Evolutionary conservation across 37 sponge, comb jelly and placozoan genomes (phyloP).

Genomic region (Theonella swinhoei): DNA sequence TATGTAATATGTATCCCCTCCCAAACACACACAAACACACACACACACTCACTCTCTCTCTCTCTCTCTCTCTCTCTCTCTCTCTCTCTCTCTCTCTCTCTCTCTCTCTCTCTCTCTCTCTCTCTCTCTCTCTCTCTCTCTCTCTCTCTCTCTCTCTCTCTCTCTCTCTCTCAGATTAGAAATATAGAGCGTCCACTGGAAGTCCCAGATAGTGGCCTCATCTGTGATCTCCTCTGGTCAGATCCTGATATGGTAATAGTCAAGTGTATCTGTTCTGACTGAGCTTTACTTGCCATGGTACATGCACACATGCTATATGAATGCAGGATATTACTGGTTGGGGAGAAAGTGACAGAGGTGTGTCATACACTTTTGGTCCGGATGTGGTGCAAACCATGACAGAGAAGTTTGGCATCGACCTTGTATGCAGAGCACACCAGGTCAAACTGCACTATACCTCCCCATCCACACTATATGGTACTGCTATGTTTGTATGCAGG

Average conservation of each 20-base stretch:
- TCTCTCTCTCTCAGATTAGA: conserved; percentile 26
- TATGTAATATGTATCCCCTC: no score
- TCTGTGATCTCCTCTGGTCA: conserved; percentile 94
- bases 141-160: not conserved
- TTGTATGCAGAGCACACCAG: conserved; percentile 92
- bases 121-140: no score
- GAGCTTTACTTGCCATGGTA: not conserved
- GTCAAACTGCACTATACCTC: conserved; percentile 14
- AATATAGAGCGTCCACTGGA: conserved; percentile 87
- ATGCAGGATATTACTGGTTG: conserved; percentile 88
- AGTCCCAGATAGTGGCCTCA: conserved; percentile 79
- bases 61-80: no score
- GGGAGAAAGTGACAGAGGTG: conserved; percentile 97
- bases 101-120: no score
- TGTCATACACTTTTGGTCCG: conserved; percentile 92
- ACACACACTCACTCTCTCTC: no score
- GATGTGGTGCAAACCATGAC: conserved; percentile 85
- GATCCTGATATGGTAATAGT: conserved; percentile 91
- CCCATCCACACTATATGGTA: not conserved
- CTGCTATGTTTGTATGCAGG: not conserved
- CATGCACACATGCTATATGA: not conserved
- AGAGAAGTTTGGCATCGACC: conserved; percentile 67
- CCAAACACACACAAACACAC: no score
- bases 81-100: no score
- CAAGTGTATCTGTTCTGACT: not conserved